phyloP scores from a whole-genome alignment of 2,888 invertebrate species.

The Cataglyphis rosenhaueri region DNA sequence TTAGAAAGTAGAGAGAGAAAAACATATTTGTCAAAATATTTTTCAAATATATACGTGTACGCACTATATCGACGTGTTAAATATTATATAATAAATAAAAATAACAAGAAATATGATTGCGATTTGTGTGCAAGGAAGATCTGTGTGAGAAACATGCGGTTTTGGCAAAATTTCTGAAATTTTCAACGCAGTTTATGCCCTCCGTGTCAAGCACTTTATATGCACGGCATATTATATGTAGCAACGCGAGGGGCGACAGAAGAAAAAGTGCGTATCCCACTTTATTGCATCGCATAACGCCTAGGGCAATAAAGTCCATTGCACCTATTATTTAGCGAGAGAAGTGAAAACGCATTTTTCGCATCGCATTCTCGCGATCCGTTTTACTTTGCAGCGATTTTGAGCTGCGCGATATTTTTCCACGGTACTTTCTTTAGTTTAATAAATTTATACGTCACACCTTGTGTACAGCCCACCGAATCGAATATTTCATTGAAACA shows the following conservation, averaged over 20 bases:
- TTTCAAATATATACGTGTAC: not conserved
- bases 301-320: slow-evolving; percentile 45
- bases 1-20: not conserved
- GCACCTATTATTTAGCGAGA: slow-evolving; percentile 39
- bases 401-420: slow-evolving; percentile 34
- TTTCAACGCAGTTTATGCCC: slow-evolving; percentile 11
- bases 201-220: slow-evolving; percentile 35
- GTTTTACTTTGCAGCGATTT: slow-evolving; percentile 43
- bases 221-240: slow-evolving; percentile 33
- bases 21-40: not conserved
- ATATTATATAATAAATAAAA: not conserved
- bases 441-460: slow-evolving; percentile 37
- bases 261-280: slow-evolving; percentile 44
- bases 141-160: not conserved
- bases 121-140: not conserved
- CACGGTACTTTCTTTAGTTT: slow-evolving; percentile 18
- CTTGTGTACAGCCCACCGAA: not conserved
- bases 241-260: not conserved
- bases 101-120: slow-evolving; percentile 10
- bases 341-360: slow-evolving; percentile 45
- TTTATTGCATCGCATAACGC: slow-evolving; percentile 37
- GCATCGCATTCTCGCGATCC: slow-evolving; percentile 21
- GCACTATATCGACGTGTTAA: not conserved
- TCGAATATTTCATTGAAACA: slow-evolving; percentile 28
- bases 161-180: slow-evolving; percentile 36